phyloP scores from a whole-genome alignment of 2,888 invertebrate genomes.

The Diachrysia chrysitis region DNA sequence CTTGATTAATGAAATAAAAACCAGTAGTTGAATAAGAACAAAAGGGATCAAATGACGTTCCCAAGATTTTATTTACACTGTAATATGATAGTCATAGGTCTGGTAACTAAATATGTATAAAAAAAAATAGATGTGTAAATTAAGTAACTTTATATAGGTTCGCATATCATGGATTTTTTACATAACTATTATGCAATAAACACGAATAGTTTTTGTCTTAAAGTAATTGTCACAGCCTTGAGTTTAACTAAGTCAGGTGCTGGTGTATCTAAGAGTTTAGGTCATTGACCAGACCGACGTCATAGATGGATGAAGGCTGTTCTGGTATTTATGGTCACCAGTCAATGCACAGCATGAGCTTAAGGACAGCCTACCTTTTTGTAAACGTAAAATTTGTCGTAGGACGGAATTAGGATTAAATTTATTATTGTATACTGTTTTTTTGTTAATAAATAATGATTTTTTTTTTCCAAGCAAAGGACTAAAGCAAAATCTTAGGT shows the following conservation, averaged over 20 bases:
- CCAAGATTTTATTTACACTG: too few relatives aligned
- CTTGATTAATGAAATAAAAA: too few relatives aligned
- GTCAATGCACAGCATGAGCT: not conserved
- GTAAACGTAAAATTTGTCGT: not conserved
- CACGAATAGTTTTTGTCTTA: not conserved
- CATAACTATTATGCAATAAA: not conserved
- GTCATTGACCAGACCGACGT: not conserved
- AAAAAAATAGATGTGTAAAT: conserved; percentile 1
- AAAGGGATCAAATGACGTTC: too few relatives aligned
- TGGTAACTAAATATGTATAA: not conserved
- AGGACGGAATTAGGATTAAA: not conserved
- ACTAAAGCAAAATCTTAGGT: too few relatives aligned
- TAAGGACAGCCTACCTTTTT: not conserved
- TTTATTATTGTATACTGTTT: not conserved
- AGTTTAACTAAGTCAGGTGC: conserved; percentile 4
- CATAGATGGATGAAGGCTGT: not conserved
- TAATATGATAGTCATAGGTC: not conserved
- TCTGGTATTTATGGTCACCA: not conserved
- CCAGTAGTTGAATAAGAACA: too few relatives aligned
- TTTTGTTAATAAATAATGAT: not conserved
- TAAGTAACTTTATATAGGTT: conserved; percentile 4
- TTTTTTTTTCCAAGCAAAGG: not conserved
- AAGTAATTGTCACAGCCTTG: not conserved
- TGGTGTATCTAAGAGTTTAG: not conserved
- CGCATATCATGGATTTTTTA: not conserved